phyloP scores from a whole-genome alignment of 2,113 vertebrate genomes.

The Lagopus leucura region DNA sequence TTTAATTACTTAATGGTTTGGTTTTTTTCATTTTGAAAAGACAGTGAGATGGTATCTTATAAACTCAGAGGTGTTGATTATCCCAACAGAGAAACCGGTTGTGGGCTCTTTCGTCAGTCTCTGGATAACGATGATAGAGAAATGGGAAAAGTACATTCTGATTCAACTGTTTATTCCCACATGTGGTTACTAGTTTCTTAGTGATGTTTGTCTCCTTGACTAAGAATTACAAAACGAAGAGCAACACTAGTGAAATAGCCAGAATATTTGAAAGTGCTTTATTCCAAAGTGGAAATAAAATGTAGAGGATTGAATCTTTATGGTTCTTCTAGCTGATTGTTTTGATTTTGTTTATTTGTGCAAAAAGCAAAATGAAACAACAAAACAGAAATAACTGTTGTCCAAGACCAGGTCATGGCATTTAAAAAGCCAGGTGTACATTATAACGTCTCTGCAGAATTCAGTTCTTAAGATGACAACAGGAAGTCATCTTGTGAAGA shows the following conservation, averaged over 20 bases:
- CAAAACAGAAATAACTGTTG: not conserved
- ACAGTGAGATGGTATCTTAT: constrained; percentile 19
- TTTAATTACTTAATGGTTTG: not conserved
- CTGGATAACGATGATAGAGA: constrained; percentile 18
- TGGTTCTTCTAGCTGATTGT: not conserved
- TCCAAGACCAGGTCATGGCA: not conserved
- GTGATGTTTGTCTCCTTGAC: constrained; percentile 49
- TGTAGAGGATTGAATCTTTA: not conserved
- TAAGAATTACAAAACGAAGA: constrained; percentile 56
- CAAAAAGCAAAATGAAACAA: not conserved
- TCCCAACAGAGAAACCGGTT: constrained; percentile 49
- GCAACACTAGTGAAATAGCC: constrained; percentile 25
- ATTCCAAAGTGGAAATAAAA: constrained; percentile 4
- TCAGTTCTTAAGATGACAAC: not conserved
- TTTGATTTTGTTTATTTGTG: not conserved
- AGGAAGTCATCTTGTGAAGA: not conserved
- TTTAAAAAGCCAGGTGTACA: not conserved
- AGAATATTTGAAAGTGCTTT: constrained; percentile 26
- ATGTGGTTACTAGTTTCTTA: constrained; percentile 65
- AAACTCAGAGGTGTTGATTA: constrained; percentile 49
- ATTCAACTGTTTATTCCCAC: constrained; percentile 67
- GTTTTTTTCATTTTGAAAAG: not conserved
- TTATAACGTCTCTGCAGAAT: not conserved
- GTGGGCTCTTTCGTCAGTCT: constrained; percentile 41
- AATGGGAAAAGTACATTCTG: constrained; percentile 30